Conservation (phyloP, 2,888 invertebrate species). For the Lordiphosa andalusiaca region DNA sequence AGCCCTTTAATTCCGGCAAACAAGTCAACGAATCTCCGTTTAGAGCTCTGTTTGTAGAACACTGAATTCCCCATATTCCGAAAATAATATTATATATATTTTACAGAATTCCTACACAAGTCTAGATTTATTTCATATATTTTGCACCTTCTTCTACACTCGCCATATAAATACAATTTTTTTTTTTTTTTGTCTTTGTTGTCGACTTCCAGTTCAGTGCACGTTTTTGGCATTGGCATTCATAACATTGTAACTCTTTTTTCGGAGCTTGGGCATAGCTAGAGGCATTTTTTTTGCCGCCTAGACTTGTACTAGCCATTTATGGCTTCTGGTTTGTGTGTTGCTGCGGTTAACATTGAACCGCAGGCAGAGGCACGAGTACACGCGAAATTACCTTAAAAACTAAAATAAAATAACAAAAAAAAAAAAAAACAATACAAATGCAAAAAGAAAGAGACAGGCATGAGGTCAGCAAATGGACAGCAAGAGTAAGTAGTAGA, state of each 20-base stretch:
- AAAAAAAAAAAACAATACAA: conserved; percentile 7
- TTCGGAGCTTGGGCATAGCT: conserved; percentile 15
- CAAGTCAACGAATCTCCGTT: no score
- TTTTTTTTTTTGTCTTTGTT: not conserved
- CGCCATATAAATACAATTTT: not conserved
- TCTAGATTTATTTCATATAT: no score
- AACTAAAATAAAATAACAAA: no score
- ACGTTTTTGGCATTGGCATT: conserved; percentile 56
- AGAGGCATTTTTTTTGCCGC: conserved; percentile 33
- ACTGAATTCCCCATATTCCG: no score
- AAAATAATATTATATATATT: no score
- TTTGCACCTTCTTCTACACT: no score
- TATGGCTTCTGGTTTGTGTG: conserved; percentile 61
- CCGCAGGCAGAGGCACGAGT: conserved; percentile 19
- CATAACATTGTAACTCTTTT: conserved; percentile 64
- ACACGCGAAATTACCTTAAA: conserved; percentile 57
- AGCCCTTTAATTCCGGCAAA: no score
- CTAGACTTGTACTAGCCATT: conserved; percentile 73
- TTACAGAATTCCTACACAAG: no score
- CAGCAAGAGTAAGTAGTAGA: conserved; percentile 31
- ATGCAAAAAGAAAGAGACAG: conserved; percentile 16
- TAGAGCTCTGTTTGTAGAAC: no score
- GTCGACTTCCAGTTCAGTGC: conserved; percentile 19
- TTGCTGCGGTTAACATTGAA: conserved; percentile 67
- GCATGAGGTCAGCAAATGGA: conserved; percentile 50